Conservation (phyloP, 2,113 vertebrate species). For the Petrocephalus zakoni region DNA sequence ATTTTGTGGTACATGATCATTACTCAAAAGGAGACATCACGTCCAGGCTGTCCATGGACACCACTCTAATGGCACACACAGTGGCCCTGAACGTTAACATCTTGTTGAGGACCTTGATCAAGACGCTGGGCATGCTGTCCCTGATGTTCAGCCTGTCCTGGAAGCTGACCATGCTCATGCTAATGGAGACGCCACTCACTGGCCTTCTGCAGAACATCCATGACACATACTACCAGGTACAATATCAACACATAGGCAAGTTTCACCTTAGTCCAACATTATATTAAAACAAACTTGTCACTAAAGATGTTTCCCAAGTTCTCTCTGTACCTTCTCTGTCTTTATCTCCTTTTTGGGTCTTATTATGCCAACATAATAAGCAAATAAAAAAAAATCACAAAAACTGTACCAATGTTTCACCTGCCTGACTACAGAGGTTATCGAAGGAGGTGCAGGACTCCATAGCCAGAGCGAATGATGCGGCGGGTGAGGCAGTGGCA, state of each 20-base stretch:
- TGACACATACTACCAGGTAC: slow-evolving; percentile 52
- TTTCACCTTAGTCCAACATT: neutral
- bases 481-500: slow-evolving; percentile 65
- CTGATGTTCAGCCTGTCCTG: slow-evolving; percentile 73
- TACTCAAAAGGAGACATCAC: slow-evolving; percentile 65
- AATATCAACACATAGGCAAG: neutral
- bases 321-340: too few relatives aligned
- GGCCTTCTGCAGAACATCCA: slow-evolving; percentile 62
- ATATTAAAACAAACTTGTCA: neutral
- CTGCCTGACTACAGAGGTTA: slow-evolving; percentile 40
- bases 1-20: neutral
- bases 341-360: neutral
- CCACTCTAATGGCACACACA: slow-evolving; percentile 58
- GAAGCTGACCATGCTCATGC: slow-evolving; percentile 66
- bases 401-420: neutral
- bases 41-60: slow-evolving; percentile 67
- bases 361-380: too few relatives aligned
- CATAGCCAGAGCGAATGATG: slow-evolving; percentile 54
- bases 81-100: slow-evolving; percentile 69
- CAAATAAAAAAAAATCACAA: neutral
- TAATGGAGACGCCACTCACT: slow-evolving; percentile 62
- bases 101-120: slow-evolving; percentile 65
- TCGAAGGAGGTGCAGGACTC: slow-evolving; percentile 60
- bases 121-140: slow-evolving; percentile 59
- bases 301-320: too few relatives aligned